Evolutionary conservation across 2,888 invertebrate species (phyloP).

Genomic region (Drosophila villosipedis): DNA sequence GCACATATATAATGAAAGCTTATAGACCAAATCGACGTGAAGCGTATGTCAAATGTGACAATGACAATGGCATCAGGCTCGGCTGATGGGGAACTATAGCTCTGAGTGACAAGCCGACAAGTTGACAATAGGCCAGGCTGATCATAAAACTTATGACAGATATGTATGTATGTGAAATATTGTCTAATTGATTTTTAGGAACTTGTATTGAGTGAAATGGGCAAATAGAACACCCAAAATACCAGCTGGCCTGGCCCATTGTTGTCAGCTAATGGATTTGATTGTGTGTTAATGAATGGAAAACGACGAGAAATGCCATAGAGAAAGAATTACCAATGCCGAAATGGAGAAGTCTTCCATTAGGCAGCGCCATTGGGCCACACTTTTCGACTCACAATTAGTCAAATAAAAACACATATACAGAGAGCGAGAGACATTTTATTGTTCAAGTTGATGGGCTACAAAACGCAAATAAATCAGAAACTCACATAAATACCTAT

Average conservation of each 20-base stretch:
- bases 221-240: constrained; percentile 19
- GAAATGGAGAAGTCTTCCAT: constrained; percentile 30
- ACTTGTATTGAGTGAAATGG: constrained; percentile 27
- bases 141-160: constrained; percentile 75
- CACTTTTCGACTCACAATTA: constrained; percentile 64
- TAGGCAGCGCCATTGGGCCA: constrained; percentile 53
- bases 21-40: constrained; percentile 58
- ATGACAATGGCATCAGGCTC: constrained; percentile 40
- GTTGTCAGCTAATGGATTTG: constrained; percentile 72
- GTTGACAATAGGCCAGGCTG: constrained; percentile 62
- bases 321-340: constrained; percentile 11
- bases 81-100: neutral
- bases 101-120: constrained; percentile 59
- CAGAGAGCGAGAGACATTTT: constrained; percentile 37
- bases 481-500: constrained; percentile 74
- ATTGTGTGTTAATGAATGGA: constrained; percentile 77
- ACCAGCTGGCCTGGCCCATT: constrained; percentile 46
- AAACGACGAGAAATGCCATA: constrained; percentile 38
- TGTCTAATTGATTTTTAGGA: constrained; percentile 70
- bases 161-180: constrained; percentile 50
- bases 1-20: constrained; percentile 71
- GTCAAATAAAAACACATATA: constrained; percentile 51
- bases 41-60: constrained; percentile 63
- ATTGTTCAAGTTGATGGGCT: constrained; percentile 66
- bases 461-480: constrained; percentile 82